Percentiles rank a stretch among this genome's conserved stretches.
Evolutionary conservation across 2,797 vertebrate genomes (phyloP).

Genomic region (Xenopus petersii): DNA sequence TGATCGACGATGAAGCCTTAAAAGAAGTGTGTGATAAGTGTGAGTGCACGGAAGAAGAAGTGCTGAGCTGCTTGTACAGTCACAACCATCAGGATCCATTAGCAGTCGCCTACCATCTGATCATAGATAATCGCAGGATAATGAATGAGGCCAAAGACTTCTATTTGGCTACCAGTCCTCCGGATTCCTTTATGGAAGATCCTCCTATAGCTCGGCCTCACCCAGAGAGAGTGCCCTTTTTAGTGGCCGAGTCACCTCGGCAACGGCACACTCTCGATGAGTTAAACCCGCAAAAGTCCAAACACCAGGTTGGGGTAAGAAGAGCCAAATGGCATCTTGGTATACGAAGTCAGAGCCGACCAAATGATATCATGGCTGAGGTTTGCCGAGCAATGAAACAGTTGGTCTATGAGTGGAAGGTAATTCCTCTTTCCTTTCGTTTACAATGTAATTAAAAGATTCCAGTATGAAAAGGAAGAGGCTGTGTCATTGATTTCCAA

Average conservation of each 20-base stretch:
- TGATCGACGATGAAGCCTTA: conserved; percentile 97
- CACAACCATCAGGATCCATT: conserved; percentile 94
- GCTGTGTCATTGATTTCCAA: no score
- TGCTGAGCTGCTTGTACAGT: conserved; percentile 89
- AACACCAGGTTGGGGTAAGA: conserved; percentile 87
- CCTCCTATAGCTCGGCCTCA: conserved; percentile 85
- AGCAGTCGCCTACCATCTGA: conserved; percentile 94
- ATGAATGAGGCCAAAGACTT: conserved; percentile 98
- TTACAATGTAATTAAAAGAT: no score
- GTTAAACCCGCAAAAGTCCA: conserved; percentile 95
- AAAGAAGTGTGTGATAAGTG: conserved; percentile 98
- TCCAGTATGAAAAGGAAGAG: no score
- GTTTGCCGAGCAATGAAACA: conserved; percentile 97
- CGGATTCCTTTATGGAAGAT: conserved; percentile 93
- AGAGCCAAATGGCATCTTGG: conserved; percentile 98
- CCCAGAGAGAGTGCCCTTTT: conserved; percentile 89
- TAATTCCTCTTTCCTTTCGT: conserved; percentile 54
- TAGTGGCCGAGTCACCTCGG: conserved; percentile 84
- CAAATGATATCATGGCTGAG: conserved; percentile 97
- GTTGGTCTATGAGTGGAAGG: conserved; percentile 98
- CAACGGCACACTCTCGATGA: conserved; percentile 93
- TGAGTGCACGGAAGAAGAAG: conserved; percentile 95
- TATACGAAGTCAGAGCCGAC: conserved; percentile 94
- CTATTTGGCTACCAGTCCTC: conserved; percentile 93
- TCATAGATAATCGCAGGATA: conserved; percentile 97